Conservation (phyloP, 2,797 vertebrate genomes). For the Trematomus bernacchii region DNA sequence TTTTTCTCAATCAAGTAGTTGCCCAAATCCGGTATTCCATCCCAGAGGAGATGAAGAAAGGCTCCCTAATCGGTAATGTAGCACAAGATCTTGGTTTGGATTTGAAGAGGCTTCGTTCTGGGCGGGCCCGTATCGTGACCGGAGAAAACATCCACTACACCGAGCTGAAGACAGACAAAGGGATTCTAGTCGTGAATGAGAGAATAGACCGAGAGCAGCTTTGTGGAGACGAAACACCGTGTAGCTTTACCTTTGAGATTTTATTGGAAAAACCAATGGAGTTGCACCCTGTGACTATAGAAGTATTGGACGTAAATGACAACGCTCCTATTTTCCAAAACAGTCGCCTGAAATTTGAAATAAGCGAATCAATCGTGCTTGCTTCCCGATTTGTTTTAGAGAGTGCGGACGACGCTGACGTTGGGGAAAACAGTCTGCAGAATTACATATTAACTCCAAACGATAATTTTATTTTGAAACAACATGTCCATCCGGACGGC, state of each 20-base stretch:
- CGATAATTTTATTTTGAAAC: constrained; percentile 73
- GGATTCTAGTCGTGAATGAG: constrained; percentile 73
- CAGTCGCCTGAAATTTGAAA: constrained; percentile 68
- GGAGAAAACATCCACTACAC: constrained; percentile 70
- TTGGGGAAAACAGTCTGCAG: constrained; percentile 66
- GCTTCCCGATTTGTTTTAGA: constrained; percentile 68
- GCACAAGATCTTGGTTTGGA: constrained; percentile 74
- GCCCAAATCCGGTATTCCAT: constrained; percentile 75
- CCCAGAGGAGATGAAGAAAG: constrained; percentile 77
- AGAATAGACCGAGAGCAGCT: constrained; percentile 80
- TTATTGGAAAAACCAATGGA: constrained; percentile 78
- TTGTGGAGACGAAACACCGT: constrained; percentile 72
- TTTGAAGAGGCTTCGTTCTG: constrained; percentile 65
- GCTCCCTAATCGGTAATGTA: constrained; percentile 72
- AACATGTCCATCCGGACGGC: constrained; percentile 61
- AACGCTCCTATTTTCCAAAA: constrained; percentile 70
- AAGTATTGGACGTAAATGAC: constrained; percentile 78
- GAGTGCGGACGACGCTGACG: constrained; percentile 74
- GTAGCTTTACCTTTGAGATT: constrained; percentile 76
- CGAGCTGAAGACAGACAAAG: constrained; percentile 75
- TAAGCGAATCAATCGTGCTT: constrained; percentile 65
- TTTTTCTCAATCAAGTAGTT: constrained; percentile 26
- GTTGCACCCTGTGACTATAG: constrained; percentile 69
- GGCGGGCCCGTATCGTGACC: constrained; percentile 72
- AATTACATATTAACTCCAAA: constrained; percentile 65